Conservation (phyloP, 2,797 vertebrate genomes). For the Etheostoma nigrum region DNA sequence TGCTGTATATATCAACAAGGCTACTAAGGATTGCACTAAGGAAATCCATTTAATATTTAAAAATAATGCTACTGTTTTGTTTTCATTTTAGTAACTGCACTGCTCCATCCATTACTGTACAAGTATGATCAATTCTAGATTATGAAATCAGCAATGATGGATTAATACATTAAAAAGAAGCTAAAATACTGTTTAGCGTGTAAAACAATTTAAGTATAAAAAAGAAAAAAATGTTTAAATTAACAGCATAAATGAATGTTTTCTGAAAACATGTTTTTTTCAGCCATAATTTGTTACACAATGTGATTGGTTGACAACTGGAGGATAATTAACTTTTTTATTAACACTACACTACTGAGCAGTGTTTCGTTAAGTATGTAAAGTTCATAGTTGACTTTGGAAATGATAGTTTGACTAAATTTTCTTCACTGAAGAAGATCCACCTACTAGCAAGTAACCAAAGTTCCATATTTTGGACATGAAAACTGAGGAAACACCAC, state of each 20-base stretch:
- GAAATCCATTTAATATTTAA: background rate
- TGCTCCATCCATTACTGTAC: background rate
- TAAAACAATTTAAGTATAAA: background rate
- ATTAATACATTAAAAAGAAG: background rate
- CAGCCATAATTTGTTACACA: too few species aligned
- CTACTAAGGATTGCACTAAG: background rate
- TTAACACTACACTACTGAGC: background rate
- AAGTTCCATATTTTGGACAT: background rate
- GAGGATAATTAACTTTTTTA: background rate
- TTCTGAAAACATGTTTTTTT: background rate
- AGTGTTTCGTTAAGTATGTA: too few species aligned
- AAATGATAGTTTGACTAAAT: background rate
- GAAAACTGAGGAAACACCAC: background rate
- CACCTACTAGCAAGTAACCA: background rate
- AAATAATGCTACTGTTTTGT: background rate
- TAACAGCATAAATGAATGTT: background rate
- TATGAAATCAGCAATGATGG: background rate
- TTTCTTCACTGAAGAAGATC: background rate
- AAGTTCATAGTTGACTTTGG: too few species aligned
- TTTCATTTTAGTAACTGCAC: background rate
- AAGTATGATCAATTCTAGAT: background rate
- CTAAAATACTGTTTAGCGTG: too few species aligned
- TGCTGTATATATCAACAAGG: background rate
- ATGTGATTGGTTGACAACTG: too few species aligned
- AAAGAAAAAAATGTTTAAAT: background rate